phyloP scores from a whole-genome alignment of 2,888 invertebrate genomes.

The Ditylenchus weischeri region DNA sequence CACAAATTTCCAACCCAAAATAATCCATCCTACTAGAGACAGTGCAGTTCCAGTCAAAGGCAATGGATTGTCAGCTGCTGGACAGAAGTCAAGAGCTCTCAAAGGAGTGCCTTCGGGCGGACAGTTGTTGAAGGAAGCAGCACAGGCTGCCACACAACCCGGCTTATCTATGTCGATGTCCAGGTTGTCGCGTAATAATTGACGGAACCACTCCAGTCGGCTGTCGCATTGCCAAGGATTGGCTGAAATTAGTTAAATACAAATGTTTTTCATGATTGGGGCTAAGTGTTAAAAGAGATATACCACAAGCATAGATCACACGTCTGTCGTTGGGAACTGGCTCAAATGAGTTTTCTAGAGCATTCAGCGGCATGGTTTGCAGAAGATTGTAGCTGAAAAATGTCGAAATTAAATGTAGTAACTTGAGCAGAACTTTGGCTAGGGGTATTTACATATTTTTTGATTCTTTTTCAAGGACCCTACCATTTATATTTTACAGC shows the following conservation, averaged over 20 bases:
- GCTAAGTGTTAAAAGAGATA: neutral
- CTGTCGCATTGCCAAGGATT: slow-evolving; percentile 59
- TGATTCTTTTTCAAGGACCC: too few relatives aligned
- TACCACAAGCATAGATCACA: slow-evolving; percentile 57
- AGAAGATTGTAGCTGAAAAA: slow-evolving; percentile 53
- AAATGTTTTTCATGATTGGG: neutral
- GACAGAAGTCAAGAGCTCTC: slow-evolving; percentile 52
- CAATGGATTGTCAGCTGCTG: slow-evolving; percentile 46
- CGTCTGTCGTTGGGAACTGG: slow-evolving; percentile 53
- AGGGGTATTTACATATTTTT: too few relatives aligned
- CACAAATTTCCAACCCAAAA: slow-evolving; percentile 44
- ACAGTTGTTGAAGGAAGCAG: slow-evolving; percentile 48
- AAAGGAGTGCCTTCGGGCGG: slow-evolving; percentile 54
- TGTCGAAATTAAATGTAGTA: too few relatives aligned
- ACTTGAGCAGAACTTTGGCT: too few relatives aligned
- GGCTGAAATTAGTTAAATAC: slow-evolving; percentile 37
- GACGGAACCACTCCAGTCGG: slow-evolving; percentile 56
- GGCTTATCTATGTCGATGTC: slow-evolving; percentile 49
- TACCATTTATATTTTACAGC: too few relatives aligned
- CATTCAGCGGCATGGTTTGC: slow-evolving; percentile 50
- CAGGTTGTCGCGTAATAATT: slow-evolving; percentile 53
- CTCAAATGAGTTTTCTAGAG: slow-evolving; percentile 51
- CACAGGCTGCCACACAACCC: slow-evolving; percentile 52
- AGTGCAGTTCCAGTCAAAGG: slow-evolving; percentile 49
- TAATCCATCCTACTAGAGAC: slow-evolving; percentile 57